These are phyloP conservation scores for Sanderia malayensis DNA, from an alignment of 30 jellyfish, hydroid and myxozoan genomes.

Conservation along the genomic window DNA sequence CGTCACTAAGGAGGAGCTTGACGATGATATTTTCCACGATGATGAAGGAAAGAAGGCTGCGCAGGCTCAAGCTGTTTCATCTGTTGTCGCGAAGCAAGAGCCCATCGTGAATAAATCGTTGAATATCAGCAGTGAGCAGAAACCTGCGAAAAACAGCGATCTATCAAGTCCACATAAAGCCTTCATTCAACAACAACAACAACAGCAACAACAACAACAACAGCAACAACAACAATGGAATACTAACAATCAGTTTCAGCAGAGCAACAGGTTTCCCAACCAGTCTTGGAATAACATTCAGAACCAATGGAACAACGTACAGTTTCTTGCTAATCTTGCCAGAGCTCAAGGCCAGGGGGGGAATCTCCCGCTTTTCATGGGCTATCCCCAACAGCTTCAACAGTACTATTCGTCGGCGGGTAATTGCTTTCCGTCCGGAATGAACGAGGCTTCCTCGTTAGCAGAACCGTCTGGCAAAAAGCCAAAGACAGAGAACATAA, in stretches of 20 bases:
- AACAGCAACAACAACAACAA: slow-evolving; percentile 49
- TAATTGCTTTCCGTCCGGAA: slow-evolving; percentile 35
- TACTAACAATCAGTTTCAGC: slow-evolving; percentile 34
- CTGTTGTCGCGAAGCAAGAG: neutral
- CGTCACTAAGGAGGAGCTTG: slow-evolving; percentile 23
- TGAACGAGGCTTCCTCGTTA: slow-evolving; percentile 13
- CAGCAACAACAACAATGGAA: slow-evolving; percentile 50
- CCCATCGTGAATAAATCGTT: neutral
- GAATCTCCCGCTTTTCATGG: slow-evolving; percentile 58
- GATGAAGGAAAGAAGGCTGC: slow-evolving; percentile 26
- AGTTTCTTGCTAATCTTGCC: slow-evolving; percentile 43
- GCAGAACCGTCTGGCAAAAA: slow-evolving; percentile 50
- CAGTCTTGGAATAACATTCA: slow-evolving; percentile 31
- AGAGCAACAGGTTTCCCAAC: slow-evolving; percentile 33
- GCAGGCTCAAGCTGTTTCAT: no score
- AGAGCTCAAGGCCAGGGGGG: slow-evolving; percentile 55
- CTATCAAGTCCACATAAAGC: slow-evolving; percentile 42
- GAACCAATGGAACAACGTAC: slow-evolving; percentile 63
- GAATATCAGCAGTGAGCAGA: neutral
- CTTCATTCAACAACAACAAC: slow-evolving; percentile 29
- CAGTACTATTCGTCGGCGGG: slow-evolving; percentile 53
- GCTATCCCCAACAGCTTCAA: slow-evolving; percentile 61
- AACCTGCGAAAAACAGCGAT: slow-evolving; percentile 1
- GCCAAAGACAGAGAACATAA: slow-evolving; percentile 33
- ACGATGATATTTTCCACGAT: slow-evolving; percentile 39